Evolutionary conservation across 1,140 invertebrate genomes (phyloP).

Genomic region (Solenopsis invicta): DNA sequence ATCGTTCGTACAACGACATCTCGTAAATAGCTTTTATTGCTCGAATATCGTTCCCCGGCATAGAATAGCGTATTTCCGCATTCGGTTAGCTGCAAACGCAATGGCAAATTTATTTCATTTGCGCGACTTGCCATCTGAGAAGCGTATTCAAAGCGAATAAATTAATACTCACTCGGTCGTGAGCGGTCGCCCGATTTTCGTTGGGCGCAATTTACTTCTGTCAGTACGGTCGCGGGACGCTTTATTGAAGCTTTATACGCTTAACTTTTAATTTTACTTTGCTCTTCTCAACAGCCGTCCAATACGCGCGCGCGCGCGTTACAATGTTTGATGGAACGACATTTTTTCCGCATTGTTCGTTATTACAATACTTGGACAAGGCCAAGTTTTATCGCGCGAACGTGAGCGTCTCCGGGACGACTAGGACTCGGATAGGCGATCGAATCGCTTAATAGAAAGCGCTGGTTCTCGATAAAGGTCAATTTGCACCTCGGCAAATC

Average conservation of each 20-base stretch:
- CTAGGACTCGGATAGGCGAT: neutral
- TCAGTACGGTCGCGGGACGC: constrained; percentile 29
- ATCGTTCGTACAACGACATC: constrained; percentile 1
- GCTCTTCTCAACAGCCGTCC: neutral
- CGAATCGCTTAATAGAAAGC: neutral
- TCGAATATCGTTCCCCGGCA: constrained; percentile 4
- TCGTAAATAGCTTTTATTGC: constrained; percentile 55
- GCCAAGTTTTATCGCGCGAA: constrained; percentile 10
- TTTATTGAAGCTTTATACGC: constrained; percentile 58
- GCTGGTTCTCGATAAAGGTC: neutral
- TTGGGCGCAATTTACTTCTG: constrained; percentile 52
- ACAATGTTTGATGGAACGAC: constrained; percentile 26
- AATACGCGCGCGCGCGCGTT: neutral
- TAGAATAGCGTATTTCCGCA: constrained; percentile 10
- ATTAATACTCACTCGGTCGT: constrained; percentile 49
- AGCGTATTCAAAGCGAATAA: constrained; percentile 62
- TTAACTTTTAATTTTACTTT: constrained; percentile 59
- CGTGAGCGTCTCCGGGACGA: neutral
- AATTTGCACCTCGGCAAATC: constrained; percentile 15
- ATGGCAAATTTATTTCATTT: constrained; percentile 53
- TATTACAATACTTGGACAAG: constrained; percentile 6
- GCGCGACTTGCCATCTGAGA: constrained; percentile 46
- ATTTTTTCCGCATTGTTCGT: constrained; percentile 20
- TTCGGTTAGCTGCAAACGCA: constrained; percentile 18
- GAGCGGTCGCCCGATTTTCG: constrained; percentile 35